phyloP scores from a whole-genome alignment of 1,140 invertebrate species.

The Megalopta genalis region DNA sequence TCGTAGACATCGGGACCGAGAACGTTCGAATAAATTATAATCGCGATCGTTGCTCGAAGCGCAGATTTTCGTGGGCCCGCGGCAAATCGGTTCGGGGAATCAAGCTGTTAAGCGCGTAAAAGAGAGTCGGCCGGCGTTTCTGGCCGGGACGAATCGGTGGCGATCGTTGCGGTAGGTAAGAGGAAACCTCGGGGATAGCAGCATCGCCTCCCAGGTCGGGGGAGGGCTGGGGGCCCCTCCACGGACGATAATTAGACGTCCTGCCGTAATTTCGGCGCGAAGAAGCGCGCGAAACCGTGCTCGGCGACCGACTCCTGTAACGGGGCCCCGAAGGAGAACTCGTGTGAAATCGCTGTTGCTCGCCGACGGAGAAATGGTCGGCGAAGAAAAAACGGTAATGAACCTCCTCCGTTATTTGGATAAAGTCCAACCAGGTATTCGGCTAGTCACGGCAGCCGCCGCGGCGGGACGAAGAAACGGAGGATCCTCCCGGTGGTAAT shows the following conservation, averaged over 20 bases:
- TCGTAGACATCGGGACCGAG: too few relatives aligned
- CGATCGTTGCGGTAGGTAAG: constrained; percentile 58
- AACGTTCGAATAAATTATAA: too few relatives aligned
- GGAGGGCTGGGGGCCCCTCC: neutral
- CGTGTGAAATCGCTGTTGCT: constrained; percentile 54
- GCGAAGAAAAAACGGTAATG: neutral
- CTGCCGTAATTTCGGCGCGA: constrained; percentile 55
- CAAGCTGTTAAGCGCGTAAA: neutral
- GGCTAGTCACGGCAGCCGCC: neutral
- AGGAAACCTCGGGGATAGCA: constrained; percentile 18
- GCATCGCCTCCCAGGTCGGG: constrained; percentile 27
- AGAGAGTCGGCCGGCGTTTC: neutral
- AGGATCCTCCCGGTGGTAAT: neutral
- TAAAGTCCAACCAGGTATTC: neutral
- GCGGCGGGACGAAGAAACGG: neutral
- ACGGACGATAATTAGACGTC: constrained; percentile 53
- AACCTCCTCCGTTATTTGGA: neutral
- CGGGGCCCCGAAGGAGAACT: neutral
- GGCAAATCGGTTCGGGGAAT: neutral
- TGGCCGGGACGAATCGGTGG: constrained; percentile 49
- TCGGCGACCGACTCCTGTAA: constrained; percentile 37
- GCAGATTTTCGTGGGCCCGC: too few relatives aligned
- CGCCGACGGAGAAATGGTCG: neutral
- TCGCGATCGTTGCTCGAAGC: too few relatives aligned
- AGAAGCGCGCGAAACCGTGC: constrained; percentile 41